phyloP scores from a whole-genome alignment of 2,888 invertebrate genomes.

The Dioctria rufipes region DNA sequence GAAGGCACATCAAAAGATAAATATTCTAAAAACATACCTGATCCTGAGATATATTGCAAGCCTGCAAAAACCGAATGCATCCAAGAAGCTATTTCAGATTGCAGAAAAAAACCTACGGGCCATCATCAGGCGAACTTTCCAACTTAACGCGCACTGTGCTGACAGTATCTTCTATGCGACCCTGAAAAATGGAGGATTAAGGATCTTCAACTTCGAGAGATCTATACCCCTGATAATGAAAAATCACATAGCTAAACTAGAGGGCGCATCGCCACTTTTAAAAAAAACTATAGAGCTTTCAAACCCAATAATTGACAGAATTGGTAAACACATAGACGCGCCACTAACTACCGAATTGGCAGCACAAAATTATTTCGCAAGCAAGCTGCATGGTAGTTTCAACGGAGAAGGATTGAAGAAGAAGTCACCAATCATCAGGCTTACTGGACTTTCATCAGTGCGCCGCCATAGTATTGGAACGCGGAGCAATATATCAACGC shows the following conservation, averaged over 20 bases:
- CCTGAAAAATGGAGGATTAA: too few relatives aligned
- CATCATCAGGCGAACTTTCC: too few relatives aligned
- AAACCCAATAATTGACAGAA: too few relatives aligned
- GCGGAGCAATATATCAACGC: not conserved
- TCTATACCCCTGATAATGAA: too few relatives aligned
- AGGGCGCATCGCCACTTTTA: too few relatives aligned
- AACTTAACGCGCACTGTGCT: too few relatives aligned
- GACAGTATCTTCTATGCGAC: too few relatives aligned
- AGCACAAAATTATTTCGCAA: not conserved
- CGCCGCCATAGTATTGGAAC: not conserved
- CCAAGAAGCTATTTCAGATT: not conserved
- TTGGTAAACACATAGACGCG: too few relatives aligned
- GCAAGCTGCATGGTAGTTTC: not conserved
- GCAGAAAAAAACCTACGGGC: not conserved
- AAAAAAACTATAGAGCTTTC: not conserved
- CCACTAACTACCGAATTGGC: too few relatives aligned
- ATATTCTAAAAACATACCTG: not conserved
- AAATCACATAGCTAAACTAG: too few relatives aligned
- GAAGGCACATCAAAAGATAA: not conserved
- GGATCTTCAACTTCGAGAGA: too few relatives aligned
- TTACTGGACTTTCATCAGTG: not conserved
- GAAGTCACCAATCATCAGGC: not conserved
- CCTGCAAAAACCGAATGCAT: not conserved
- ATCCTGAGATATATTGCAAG: not conserved
- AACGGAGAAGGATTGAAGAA: not conserved